phyloP scores from a whole-genome alignment of 2,888 invertebrate species.

The Cecidostiba fungosa region DNA sequence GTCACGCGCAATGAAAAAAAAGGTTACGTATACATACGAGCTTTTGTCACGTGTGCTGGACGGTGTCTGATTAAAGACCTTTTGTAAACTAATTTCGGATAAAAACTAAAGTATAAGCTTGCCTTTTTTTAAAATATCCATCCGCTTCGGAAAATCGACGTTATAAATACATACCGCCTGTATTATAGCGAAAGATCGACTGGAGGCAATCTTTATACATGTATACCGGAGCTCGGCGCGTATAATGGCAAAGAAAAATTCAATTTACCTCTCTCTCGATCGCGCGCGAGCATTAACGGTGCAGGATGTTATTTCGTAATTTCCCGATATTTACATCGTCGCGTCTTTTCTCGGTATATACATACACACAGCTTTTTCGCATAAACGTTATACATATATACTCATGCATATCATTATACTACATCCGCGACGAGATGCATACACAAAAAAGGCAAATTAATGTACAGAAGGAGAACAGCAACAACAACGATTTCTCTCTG shows the following conservation, averaged over 20 bases:
- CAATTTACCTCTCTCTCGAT: slow-evolving; percentile 17
- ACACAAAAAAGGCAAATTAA: neutral
- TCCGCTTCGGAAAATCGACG: neutral
- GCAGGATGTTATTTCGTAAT: slow-evolving; percentile 30
- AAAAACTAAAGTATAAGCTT: neutral
- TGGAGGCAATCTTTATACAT: neutral
- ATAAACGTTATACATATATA: too few relatives aligned
- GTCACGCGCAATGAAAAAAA: neutral
- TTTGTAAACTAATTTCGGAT: neutral
- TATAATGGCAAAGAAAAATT: slow-evolving; percentile 31
- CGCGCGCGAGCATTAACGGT: slow-evolving; percentile 21
- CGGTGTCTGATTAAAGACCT: neutral
- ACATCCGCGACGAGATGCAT: neutral
- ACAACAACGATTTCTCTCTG: too few relatives aligned
- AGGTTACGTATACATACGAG: neutral
- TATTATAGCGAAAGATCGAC: neutral
- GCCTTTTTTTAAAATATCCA: neutral
- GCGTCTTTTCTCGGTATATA: neutral
- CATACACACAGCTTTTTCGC: neutral
- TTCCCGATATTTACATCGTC: slow-evolving; percentile 23
- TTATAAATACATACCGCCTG: neutral
- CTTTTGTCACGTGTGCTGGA: neutral
- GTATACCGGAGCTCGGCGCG: neutral
- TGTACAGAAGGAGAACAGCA: neutral
- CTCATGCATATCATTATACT: neutral